Conservation (phyloP, 2,113 vertebrate species). For the Candoia aspera region DNA sequence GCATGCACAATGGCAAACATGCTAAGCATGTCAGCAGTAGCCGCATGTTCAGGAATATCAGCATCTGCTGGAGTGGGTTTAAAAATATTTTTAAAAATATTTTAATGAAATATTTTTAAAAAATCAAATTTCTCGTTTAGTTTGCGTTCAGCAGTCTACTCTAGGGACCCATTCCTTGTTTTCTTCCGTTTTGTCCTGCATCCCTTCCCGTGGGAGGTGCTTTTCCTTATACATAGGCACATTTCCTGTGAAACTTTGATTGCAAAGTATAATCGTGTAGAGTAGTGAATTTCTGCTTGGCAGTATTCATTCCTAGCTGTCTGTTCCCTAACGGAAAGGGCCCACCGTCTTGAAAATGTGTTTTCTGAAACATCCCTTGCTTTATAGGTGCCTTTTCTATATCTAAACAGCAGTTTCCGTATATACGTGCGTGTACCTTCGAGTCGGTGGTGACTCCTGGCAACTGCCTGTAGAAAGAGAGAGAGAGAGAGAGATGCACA, state of each 20-base stretch:
- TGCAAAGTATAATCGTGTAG: neutral
- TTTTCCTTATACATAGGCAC: neutral
- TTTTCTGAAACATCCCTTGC: too few species aligned
- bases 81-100: too few species aligned
- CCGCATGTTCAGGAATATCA: neutral
- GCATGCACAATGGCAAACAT: neutral
- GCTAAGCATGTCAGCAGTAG: neutral
- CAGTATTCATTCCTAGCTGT: too few species aligned
- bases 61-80: too few species aligned
- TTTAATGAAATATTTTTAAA: too few species aligned
- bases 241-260: neutral
- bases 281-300: neutral
- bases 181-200: neutral
- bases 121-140: neutral
- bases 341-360: neutral
- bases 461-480: too few species aligned
- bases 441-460: too few species aligned
- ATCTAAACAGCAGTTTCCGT: neutral
- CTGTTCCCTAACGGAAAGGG: neutral
- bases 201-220: fast-evolving
- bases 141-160: neutral
- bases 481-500: too few species aligned
- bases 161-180: neutral
- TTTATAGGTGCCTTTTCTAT: too few species aligned
- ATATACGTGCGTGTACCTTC: too few species aligned